A percentile compares a stretch with the other conserved stretches of the same genome.
phyloP scores from a whole-genome alignment of 2,797 vertebrate species.

The Lophotriccus pileatus region DNA sequence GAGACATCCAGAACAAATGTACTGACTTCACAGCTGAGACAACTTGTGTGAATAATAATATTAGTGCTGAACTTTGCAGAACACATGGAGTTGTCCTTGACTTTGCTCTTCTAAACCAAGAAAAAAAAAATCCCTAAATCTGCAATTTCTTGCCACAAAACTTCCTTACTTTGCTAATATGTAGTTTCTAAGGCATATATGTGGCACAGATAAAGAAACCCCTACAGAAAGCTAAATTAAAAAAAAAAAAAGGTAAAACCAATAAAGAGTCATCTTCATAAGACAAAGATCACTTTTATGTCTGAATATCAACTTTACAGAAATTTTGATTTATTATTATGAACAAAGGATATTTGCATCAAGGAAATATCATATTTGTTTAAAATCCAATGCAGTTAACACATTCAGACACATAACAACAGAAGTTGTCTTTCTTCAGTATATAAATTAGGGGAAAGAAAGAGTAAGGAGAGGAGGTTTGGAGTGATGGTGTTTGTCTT shows the following conservation, averaged over 20 bases:
- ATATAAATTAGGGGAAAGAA: not conserved
- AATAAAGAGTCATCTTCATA: not conserved
- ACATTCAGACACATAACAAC: not conserved
- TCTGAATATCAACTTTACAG: not conserved
- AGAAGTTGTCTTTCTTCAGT: not conserved
- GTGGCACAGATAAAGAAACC: not conserved
- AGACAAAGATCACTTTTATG: not conserved
- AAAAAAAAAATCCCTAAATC: not conserved
- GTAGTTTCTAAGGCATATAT: not conserved
- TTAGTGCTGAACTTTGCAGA: slow-evolving; percentile 63
- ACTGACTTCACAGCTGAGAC: slow-evolving; percentile 50
- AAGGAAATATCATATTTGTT: not conserved
- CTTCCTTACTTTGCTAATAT: not conserved
- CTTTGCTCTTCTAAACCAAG: slow-evolving; percentile 3
- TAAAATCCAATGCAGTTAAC: not conserved
- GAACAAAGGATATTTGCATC: not conserved
- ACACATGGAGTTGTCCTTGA: slow-evolving; percentile 47
- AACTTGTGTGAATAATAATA: slow-evolving; percentile 58
- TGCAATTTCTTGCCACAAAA: not conserved
- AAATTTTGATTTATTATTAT: not conserved
- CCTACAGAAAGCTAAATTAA: not conserved
- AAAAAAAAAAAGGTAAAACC: not conserved
- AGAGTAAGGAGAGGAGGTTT: not conserved
- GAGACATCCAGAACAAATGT: slow-evolving; percentile 55
- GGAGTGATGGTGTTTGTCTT: fast-evolving